phyloP scores from a whole-genome alignment of 2,113 vertebrate genomes.

The Agelaius phoeniceus region DNA sequence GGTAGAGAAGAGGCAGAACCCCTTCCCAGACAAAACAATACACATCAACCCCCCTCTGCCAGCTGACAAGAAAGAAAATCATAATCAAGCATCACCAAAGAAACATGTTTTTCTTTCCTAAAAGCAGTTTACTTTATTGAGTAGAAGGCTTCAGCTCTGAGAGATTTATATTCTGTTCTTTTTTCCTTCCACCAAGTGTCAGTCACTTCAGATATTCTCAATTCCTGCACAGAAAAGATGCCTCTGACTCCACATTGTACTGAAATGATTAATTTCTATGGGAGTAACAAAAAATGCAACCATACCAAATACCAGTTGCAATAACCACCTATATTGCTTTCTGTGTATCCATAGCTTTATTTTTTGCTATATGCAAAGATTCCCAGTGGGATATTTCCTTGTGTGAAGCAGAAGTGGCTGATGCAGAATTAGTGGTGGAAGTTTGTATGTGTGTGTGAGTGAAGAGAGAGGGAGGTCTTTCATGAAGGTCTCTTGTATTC shows the following conservation, averaged over 20 bases:
- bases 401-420: not conserved
- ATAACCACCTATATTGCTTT: not conserved
- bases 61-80: not conserved
- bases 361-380: not conserved
- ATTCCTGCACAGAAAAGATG: not conserved
- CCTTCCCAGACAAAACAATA: slow-evolving; percentile 13
- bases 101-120: not conserved
- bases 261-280: not conserved
- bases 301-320: not conserved
- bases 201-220: not conserved
- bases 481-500: not conserved
- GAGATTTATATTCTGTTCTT: not conserved
- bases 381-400: not conserved
- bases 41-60: slow-evolving; percentile 17
- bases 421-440: not conserved
- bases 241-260: not conserved
- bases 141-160: not conserved
- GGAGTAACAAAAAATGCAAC: not conserved
- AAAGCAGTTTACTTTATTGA: not conserved
- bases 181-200: not conserved
- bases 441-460: not conserved
- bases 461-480: not conserved
- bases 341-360: not conserved
- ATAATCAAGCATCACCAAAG: not conserved
- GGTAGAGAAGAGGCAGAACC: not conserved